A percentile compares a stretch with the other conserved stretches of the same genome.
phyloP scores from a whole-genome alignment of 2,797 vertebrate species.

The Carapus acus region DNA sequence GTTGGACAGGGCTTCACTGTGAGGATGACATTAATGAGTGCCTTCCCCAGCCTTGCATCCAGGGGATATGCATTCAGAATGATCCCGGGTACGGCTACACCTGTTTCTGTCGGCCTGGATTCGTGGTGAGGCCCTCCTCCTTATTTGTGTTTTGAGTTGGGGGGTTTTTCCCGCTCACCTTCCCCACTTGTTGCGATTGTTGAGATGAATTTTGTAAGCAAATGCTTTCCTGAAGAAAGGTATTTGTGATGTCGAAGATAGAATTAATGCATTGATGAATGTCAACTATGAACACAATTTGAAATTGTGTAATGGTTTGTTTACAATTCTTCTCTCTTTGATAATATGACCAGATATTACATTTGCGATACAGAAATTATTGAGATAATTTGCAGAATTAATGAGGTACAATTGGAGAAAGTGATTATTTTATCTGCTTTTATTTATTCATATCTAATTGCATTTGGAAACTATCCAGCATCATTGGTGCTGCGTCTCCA shows the following conservation, averaged over 20 bases:
- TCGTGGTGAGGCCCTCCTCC: constrained; percentile 75
- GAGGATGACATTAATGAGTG: constrained; percentile 82
- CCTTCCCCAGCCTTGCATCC: constrained; percentile 75
- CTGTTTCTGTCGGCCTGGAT: constrained; percentile 82
- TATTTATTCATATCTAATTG: too few species aligned
- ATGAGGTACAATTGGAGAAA: too few species aligned
- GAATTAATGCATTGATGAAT: too few species aligned
- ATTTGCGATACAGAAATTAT: too few species aligned
- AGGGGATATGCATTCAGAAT: constrained; percentile 79
- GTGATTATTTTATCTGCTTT: too few species aligned
- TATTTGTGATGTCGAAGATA: not conserved
- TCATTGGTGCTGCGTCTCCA: too few species aligned
- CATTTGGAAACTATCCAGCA: too few species aligned
- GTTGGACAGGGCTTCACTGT: constrained; percentile 80
- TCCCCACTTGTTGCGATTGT: constrained; percentile 22
- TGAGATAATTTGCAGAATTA: too few species aligned
- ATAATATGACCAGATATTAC: too few species aligned
- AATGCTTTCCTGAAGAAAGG: not conserved
- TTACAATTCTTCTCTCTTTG: too few species aligned
- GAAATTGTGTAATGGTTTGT: not conserved
- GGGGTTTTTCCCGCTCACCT: constrained; percentile 4
- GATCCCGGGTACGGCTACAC: constrained; percentile 76
- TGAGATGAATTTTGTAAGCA: not conserved
- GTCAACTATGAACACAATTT: too few species aligned
- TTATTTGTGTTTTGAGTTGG: too few species aligned